Evolutionary conservation across 2,113 vertebrate species (phyloP).

Genomic region (Leucopsar rothschildi): DNA sequence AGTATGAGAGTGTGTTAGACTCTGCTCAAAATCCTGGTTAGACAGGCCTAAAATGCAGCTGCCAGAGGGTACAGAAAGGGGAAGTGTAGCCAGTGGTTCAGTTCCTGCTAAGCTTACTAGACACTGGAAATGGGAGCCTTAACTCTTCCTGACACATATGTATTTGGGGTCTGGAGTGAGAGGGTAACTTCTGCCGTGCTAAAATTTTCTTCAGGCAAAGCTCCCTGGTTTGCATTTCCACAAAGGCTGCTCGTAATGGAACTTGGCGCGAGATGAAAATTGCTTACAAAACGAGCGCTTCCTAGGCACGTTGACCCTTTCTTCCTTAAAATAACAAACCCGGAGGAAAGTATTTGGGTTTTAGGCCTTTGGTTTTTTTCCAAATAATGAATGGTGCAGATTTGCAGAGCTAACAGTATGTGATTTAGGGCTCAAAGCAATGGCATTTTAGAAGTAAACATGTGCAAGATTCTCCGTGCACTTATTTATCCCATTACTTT

Average conservation of each 20-base stretch:
- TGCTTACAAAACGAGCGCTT: not conserved
- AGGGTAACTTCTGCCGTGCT: not conserved
- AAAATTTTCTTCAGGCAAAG: not conserved
- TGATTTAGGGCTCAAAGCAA: not conserved
- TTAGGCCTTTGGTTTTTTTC: not conserved
- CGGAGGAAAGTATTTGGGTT: not conserved
- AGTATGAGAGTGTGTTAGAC: not conserved
- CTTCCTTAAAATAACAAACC: constrained; percentile 41
- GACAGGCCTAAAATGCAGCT: not conserved
- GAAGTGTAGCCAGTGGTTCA: not conserved
- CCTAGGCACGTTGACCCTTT: not conserved
- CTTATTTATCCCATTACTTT: not conserved
- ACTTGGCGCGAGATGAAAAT: not conserved
- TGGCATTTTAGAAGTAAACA: constrained; percentile 18
- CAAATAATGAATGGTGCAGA: not conserved
- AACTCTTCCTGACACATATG: not conserved
- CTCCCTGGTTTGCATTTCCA: not conserved
- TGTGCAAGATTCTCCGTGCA: not conserved
- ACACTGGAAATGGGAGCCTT: not conserved
- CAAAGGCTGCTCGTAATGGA: not conserved
- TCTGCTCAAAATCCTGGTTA: not conserved
- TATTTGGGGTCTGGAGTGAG: not conserved
- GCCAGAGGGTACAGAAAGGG: not conserved
- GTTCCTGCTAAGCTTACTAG: not conserved
- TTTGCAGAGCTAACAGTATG: not conserved